These are phyloP conservation scores for Periophthalmus modestus DNA, from an alignment of 2,113 vertebrate genomes.

Conservation along the genomic window DNA sequence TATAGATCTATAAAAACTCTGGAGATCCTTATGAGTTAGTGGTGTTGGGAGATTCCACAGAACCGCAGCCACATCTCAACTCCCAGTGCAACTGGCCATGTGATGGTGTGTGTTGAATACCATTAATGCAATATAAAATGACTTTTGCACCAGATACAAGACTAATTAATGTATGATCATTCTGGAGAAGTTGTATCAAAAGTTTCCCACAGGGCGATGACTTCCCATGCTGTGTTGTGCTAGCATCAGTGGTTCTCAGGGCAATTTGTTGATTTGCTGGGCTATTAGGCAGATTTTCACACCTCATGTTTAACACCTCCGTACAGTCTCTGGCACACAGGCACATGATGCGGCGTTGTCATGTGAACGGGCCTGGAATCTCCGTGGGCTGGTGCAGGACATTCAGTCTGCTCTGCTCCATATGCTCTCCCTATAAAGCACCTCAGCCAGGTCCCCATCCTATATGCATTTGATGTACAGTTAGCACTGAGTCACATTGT, in stretches of 20 bases:
- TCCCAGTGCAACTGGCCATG: no score
- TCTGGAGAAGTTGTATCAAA: no score
- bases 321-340: neutral
- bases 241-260: neutral
- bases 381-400: neutral
- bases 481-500: no score
- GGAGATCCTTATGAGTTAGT: no score
- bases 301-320: conserved; percentile 1
- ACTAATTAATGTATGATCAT: no score
- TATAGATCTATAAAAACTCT: no score
- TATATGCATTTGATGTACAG: no score
- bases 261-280: neutral
- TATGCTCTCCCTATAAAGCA: neutral
- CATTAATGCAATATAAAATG: no score
- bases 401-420: neutral
- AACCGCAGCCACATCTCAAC: no score
- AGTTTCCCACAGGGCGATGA: neutral
- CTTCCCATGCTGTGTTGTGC: neutral
- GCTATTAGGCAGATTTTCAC: conserved; percentile 2
- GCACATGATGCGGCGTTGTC: neutral
- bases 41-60: no score
- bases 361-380: neutral
- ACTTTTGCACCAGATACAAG: no score
- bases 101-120: no score
- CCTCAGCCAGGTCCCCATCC: neutral